Base-by-base conservation (phyloP, 2,797 vertebrate species). In the Lepilemur ruficaudatus region DNA sequence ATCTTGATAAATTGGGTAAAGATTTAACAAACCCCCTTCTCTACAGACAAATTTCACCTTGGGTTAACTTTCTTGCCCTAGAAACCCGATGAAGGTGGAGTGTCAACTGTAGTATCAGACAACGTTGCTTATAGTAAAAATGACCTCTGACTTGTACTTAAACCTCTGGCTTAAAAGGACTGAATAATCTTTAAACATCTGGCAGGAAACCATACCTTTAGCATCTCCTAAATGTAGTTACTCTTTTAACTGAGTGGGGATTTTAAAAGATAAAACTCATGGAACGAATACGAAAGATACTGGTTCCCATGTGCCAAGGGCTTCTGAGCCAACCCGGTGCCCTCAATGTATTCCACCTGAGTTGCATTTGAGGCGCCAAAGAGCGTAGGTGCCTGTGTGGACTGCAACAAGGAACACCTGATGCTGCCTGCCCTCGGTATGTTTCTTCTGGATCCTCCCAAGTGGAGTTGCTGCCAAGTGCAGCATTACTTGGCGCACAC, bases 261-360 rank as follows among this genome's bases (percentile, higher is more conserved):
- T 35, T 61, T 38, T 69, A 43, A 79, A 65, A 72, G 46, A 48
- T 35, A 28, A 25, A 90, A 86, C 35, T 41, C 55, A 0, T 18
- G 23, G 10, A 46, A 59, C 15, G n/a, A 1, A 25, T 30, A 3
- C 3, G 18, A 63, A 30, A 52, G 13, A 38, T 23, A 4, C 8
- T 23, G 57, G 20, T 38, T n/a, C 55, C 35, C 20, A 0, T 1
- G 0, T 0, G 11, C 17, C 30, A 48, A 57, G 28, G 35, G 46
- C 35, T 55, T 55, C 30, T 10, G 61, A 80, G 23, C 35, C 83
- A 91, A 55, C 46, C 35, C n/a, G 3, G 17, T 4, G 14, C 14
- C 9, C 32, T 32, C 9, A 5, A 2, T 69, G 67, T 41, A 46
- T 75, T 41, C 17, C 55, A 57, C 61, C 25, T 81, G 46, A 55